A percentile compares a stretch with the other conserved stretches of the same genome.
These are phyloP conservation scores for Cyrtodaria siliqua DNA, from an alignment of 2,888 invertebrate genomes.

Conservation along the genomic window DNA sequence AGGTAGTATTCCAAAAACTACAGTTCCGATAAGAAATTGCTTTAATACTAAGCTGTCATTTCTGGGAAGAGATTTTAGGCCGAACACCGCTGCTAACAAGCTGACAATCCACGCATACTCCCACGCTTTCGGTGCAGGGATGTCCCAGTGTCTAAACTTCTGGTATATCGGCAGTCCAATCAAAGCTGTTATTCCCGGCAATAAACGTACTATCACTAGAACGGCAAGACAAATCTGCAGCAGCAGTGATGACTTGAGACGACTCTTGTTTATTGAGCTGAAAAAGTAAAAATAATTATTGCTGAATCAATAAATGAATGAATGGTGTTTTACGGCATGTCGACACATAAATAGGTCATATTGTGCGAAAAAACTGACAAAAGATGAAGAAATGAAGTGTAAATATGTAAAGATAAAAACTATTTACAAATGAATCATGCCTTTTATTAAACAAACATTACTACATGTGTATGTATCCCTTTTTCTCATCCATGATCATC, in stretches of 20 bases:
- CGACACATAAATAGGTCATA: too few species aligned
- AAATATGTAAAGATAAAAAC: too few species aligned
- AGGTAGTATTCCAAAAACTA: constrained; percentile 93
- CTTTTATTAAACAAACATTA: too few species aligned
- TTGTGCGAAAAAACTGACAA: too few species aligned
- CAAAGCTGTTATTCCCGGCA: constrained; percentile 96
- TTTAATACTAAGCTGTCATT: constrained; percentile 89
- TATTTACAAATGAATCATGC: too few species aligned
- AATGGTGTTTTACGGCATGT: too few species aligned
- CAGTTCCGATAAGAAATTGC: constrained; percentile 89
- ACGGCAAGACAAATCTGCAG: constrained; percentile 96
- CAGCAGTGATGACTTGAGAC: constrained; percentile 97
- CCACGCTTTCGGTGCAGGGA: constrained; percentile 97
- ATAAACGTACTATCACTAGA: constrained; percentile 95
- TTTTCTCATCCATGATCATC: too few species aligned
- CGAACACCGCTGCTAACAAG: constrained; percentile 93
- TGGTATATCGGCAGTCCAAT: constrained; percentile 97
- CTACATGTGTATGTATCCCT: too few species aligned
- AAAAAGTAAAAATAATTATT: constrained; percentile 87
- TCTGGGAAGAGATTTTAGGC: constrained; percentile 93
- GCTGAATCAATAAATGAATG: too few species aligned
- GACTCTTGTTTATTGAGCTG: constrained; percentile 98
- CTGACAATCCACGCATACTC: constrained; percentile 97
- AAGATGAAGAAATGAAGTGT: too few species aligned
- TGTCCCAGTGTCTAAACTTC: constrained; percentile 91